phyloP scores from a whole-genome alignment of 1,140 invertebrate species.

The Aphidius ervi region DNA sequence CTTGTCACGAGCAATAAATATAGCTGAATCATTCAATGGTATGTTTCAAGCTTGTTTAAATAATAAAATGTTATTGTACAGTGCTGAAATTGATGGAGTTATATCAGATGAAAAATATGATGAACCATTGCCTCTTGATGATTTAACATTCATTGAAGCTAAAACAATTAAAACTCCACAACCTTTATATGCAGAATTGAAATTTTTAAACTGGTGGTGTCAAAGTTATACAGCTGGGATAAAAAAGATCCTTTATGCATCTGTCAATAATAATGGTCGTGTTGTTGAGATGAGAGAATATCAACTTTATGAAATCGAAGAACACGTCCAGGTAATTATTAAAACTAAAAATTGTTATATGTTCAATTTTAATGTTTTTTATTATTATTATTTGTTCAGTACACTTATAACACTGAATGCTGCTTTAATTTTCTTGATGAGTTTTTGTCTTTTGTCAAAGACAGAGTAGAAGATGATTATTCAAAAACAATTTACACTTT shows the following conservation, averaged over 20 bases:
- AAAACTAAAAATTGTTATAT: too few species aligned
- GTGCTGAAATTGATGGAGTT: constrained; percentile 64
- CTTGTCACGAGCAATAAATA: constrained; percentile 55
- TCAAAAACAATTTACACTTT: too few species aligned
- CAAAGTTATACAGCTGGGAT: constrained; percentile 70
- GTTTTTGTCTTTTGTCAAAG: too few species aligned
- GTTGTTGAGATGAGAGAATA: constrained; percentile 40
- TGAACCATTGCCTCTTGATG: constrained; percentile 37
- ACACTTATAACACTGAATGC: too few species aligned
- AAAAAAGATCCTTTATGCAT: constrained; percentile 64
- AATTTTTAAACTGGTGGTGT: constrained; percentile 62
- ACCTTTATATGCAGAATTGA: constrained; percentile 44
- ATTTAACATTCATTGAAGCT: constrained; percentile 57
- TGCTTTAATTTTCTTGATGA: too few species aligned
- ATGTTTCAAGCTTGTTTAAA: constrained; percentile 55
- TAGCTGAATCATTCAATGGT: constrained; percentile 61
- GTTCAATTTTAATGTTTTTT: too few species aligned
- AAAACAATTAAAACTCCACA: constrained; percentile 60
- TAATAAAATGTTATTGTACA: constrained; percentile 57
- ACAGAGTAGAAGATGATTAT: too few species aligned
- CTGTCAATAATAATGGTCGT: constrained; percentile 62
- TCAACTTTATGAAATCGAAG: too few species aligned
- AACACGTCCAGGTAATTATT: too few species aligned
- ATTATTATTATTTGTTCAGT: too few species aligned
- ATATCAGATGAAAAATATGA: constrained; percentile 37